Evolutionary conservation across 2,797 vertebrate genomes (phyloP), one percentile per base, ranked within the genome.

Genomic region (Odontamblyopus lacepedii): DNA sequence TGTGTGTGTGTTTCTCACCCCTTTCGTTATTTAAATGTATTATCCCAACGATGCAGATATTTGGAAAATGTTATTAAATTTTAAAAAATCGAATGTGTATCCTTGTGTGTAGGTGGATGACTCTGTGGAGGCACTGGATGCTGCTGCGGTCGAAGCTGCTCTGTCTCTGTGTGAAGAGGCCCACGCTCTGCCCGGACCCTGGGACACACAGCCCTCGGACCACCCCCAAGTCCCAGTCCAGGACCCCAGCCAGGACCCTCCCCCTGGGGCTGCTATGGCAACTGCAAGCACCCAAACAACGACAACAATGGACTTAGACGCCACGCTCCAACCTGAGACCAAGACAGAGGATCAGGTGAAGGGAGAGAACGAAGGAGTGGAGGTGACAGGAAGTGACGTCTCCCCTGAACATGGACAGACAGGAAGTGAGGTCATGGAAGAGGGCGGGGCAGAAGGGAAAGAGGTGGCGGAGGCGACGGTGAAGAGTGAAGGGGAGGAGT

Each of bases 121-220:
- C 84, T 95, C 96, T 27, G 96, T 97, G 68, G 97, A 98, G 85
- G 97, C 94, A 61, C 88, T 99, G 89, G 98, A 98, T 74, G 97
- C 96, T 9, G 98, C 97, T 16, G 96, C 97, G 4, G 98, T 98
- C 69, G 98, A 99, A 91, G 98, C 96, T 5, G 97, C 97, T 26
- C 92, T 99, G 2, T 98, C 97, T 55, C 95, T 99, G 53, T 99
- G 97, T 0, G 98, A 98, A 88, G 98, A 98, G 75, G 95, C 95
- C 0, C 98, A 98, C 91, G 91, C 95, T 2, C 93, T 99, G 23
- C 94, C 96, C 13, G 96, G 95, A 30, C 97, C 97, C 0, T 99
- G 97, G 98, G 97, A 97, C 71, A 95, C 97, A 6, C 91, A 94
- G 70, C 29, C 89, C 0, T 78, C 90, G 0, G 92, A 94, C 44